Evolutionary conservation across 2,797 vertebrate genomes (phyloP).

Genomic region (Spinus olivaceus): DNA sequence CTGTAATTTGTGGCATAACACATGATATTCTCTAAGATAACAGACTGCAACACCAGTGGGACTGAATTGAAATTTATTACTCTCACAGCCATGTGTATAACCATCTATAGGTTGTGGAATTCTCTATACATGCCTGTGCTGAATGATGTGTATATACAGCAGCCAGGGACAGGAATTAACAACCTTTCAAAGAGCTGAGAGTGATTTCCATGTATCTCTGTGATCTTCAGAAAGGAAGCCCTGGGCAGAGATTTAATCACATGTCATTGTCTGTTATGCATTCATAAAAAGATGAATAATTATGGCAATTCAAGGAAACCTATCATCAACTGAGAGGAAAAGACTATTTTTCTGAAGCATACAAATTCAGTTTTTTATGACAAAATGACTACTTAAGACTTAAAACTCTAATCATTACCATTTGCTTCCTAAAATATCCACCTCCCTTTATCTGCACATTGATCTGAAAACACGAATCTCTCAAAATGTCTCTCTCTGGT

Average conservation of each 20-base stretch:
- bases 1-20: not conserved
- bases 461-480: slow-evolving; percentile 49
- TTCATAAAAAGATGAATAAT: slow-evolving; percentile 65
- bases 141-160: not conserved
- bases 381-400: slow-evolving; percentile 71
- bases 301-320: slow-evolving; percentile 63
- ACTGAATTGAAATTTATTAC: not conserved
- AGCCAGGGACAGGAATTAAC: not conserved
- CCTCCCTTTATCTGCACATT: slow-evolving; percentile 48
- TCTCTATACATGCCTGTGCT: not conserved
- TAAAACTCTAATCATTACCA: slow-evolving; percentile 72
- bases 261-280: slow-evolving; percentile 54
- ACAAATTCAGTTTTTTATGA: slow-evolving; percentile 65
- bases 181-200: not conserved
- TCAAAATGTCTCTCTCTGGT: not conserved
- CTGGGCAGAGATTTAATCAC: slow-evolving; percentile 54
- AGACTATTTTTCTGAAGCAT: slow-evolving; percentile 66
- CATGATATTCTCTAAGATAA: not conserved
- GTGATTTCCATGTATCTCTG: slow-evolving; percentile 1
- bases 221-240: slow-evolving; percentile 48
- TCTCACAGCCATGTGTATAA: not conserved
- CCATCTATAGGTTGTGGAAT: not conserved
- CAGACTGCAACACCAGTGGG: not conserved
- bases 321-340: slow-evolving; percentile 72
- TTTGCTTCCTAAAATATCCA: slow-evolving; percentile 72